phyloP scores from a whole-genome alignment of 2,888 invertebrate genomes.

The Sphinx pinastri region DNA sequence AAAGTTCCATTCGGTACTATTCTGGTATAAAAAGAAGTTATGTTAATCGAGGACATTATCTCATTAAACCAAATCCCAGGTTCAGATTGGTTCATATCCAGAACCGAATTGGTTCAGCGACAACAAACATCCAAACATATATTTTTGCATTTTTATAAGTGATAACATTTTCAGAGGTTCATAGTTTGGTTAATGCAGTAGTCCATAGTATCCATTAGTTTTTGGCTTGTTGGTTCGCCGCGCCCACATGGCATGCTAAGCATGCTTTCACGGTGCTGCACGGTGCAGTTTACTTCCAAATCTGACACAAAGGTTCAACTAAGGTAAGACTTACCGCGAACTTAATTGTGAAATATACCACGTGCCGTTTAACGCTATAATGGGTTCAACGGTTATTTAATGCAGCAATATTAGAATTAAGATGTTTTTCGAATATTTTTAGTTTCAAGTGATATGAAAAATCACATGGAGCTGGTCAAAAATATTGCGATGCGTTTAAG shows the following conservation, averaged over 20 bases:
- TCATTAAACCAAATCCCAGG: too few relatives aligned
- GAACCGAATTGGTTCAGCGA: too few relatives aligned
- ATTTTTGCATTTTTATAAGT: too few relatives aligned
- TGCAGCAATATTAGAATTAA: not conserved
- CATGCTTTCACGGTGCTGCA: constrained; percentile 22
- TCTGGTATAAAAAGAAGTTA: too few relatives aligned
- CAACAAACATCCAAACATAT: too few relatives aligned
- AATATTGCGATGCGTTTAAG: not conserved
- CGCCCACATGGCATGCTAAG: constrained; percentile 20
- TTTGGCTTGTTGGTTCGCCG: constrained; percentile 9
- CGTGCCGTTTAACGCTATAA: constrained; percentile 3
- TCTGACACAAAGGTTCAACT: constrained; percentile 8
- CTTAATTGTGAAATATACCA: constrained; percentile 18
- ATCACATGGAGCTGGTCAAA: not conserved
- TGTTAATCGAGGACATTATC: too few relatives aligned
- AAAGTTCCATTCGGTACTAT: too few relatives aligned
- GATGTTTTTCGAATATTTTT: not conserved
- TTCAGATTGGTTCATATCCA: too few relatives aligned
- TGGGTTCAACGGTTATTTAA: not conserved
- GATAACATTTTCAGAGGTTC: too few relatives aligned
- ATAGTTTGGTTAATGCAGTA: too few relatives aligned
- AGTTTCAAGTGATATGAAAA: too few relatives aligned
- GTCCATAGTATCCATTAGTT: not conserved
- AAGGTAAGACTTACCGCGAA: constrained; percentile 3
- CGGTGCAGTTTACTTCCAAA: constrained; percentile 20